A percentile compares a stretch with the other conserved stretches of the same genome.
Conservation (phyloP, 1,140 invertebrate genomes). For the Pseudomyrmex flavicornis region DNA sequence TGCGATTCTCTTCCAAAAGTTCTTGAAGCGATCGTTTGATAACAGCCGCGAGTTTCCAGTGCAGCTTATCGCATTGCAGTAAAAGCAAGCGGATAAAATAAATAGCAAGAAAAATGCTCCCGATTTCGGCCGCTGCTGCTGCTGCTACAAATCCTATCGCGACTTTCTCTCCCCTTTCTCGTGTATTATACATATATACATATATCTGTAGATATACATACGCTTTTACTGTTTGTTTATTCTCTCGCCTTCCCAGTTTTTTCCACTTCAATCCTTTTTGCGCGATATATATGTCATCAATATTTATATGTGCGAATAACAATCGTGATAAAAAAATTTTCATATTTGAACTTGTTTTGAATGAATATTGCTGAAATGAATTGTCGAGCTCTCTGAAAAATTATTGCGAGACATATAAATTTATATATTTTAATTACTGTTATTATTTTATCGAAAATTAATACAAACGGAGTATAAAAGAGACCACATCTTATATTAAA, state of each 20-base stretch:
- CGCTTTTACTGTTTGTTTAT: neutral
- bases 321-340: constrained; percentile 5
- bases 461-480: too few relatives aligned
- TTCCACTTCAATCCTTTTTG: neutral
- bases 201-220: constrained; percentile 1
- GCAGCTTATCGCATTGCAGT: constrained; percentile 25
- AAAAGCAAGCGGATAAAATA: constrained; percentile 40
- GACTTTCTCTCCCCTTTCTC: neutral
- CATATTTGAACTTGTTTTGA: neutral
- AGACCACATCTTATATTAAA: too few relatives aligned
- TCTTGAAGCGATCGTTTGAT: constrained; percentile 29
- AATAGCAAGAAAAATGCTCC: constrained; percentile 37
- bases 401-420: too few relatives aligned
- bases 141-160: constrained; percentile 15
- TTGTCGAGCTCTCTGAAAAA: neutral
- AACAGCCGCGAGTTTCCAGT: neutral
- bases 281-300: neutral
- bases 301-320: constrained; percentile 31
- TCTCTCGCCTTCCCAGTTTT: neutral
- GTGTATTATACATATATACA: neutral
- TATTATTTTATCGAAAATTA: too few relatives aligned
- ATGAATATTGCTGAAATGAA: neutral
- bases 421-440: too few relatives aligned
- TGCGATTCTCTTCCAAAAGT: constrained; percentile 24
- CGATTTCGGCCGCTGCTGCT: constrained; percentile 1